Conservation (phyloP, 2,113 vertebrate genomes). For the Acrocephalus arundinaceus region DNA sequence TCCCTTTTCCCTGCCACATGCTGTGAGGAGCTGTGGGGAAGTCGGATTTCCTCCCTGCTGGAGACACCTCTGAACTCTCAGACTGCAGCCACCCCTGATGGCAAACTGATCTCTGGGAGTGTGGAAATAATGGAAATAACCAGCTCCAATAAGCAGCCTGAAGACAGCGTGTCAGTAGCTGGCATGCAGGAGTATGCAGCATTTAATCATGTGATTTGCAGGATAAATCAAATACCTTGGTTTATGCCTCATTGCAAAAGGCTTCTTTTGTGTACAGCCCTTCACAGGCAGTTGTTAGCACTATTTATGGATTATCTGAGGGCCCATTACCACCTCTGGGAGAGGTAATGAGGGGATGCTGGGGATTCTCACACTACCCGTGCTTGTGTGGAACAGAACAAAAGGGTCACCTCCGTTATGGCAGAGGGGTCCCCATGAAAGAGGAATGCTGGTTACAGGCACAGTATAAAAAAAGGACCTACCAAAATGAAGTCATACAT, state of each 20-base stretch:
- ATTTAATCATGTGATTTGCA: slow-evolving; percentile 4
- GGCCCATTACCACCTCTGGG: background rate
- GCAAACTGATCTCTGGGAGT: background rate
- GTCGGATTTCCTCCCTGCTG: background rate
- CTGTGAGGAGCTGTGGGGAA: background rate
- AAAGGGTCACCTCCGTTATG: slow-evolving; percentile 17
- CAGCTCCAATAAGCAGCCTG: background rate
- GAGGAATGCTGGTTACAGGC: background rate
- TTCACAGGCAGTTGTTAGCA: background rate
- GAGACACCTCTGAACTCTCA: background rate
- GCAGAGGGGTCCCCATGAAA: slow-evolving; percentile 6
- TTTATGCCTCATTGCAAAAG: background rate
- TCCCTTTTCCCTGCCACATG: background rate
- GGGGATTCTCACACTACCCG: background rate
- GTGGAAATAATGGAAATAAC: background rate
- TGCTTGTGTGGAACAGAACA: background rate
- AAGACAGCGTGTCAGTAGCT: background rate
- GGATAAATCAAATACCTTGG: slow-evolving; percentile 28
- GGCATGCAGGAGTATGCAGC: background rate
- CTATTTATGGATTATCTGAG: slow-evolving; percentile 48
- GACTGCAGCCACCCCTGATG: background rate
- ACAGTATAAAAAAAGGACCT: background rate
- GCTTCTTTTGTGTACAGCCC: slow-evolving; percentile 39
- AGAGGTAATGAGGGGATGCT: slow-evolving; percentile 42
- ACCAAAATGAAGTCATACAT: background rate